Conservation (phyloP, 92 coral and sea anemone species). For the Porites lobata region DNA sequence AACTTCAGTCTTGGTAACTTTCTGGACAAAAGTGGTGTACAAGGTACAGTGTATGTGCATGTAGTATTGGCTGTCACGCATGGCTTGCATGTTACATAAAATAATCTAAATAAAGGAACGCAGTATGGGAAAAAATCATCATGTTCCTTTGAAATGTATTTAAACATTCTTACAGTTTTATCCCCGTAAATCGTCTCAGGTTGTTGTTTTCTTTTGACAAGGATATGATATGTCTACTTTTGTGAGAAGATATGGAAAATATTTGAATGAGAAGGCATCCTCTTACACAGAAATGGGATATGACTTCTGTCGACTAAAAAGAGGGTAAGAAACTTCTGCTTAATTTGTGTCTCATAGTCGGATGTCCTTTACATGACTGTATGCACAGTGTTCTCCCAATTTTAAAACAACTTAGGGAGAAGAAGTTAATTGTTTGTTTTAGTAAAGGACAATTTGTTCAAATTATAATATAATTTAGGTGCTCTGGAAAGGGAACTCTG, state of each 20-base stretch:
- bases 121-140: too few species aligned
- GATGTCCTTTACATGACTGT: too few species aligned
- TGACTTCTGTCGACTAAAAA: conserved; percentile 92
- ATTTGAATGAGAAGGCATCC: conserved; percentile 89
- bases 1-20: conserved; percentile 87
- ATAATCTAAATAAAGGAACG: too few species aligned
- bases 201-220: neutral
- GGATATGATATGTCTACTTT: conserved; percentile 99
- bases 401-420: too few species aligned
- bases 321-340: conserved; percentile 77
- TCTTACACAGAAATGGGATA: conserved; percentile 94
- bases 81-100: too few species aligned
- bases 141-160: neutral
- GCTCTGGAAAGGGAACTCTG: too few species aligned
- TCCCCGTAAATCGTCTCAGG: neutral
- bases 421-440: too few species aligned
- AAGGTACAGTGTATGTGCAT: conserved; percentile 88
- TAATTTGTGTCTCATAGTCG: too few species aligned
- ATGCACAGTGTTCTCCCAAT: too few species aligned
- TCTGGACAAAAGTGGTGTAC: conserved; percentile 95
- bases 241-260: conserved; percentile 91
- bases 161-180: neutral
- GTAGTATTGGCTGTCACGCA: neutral
- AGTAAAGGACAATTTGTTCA: too few species aligned
- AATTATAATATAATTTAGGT: too few species aligned